Evolutionary conservation across 2,797 vertebrate genomes (phyloP), one percentile per base, ranked within the genome.

Genomic region (Dromococcyx pavoninus): DNA sequence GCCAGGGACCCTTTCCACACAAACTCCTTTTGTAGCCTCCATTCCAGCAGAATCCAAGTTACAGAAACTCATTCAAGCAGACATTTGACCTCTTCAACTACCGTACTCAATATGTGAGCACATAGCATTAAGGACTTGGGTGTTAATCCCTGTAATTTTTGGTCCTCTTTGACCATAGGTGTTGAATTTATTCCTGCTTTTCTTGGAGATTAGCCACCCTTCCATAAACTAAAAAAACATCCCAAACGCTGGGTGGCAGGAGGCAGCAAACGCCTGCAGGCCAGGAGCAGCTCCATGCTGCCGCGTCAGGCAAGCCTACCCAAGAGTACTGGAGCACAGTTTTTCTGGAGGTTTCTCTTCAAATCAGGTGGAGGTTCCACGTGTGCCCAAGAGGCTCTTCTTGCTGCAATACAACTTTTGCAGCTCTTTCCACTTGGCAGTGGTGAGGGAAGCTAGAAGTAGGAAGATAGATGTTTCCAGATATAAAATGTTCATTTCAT

Each of bases 281-380:
- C 7, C 8, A 2, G 7, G 10, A 39, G 23, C 0, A 0, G 3
- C 9, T 66, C 24, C 4, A 9, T 3, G 2, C 17, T 78, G 39
- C 30, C 3, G 4, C 5, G 1, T 10, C 4, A 1, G 18, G 6
- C 17, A 24, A 71, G 12, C 18, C 16, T 21, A 23, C n/a, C 50
- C 27, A 46, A 12, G 11, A 13, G 7, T 5, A 0, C 13, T 7
- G 11, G 22, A 84, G 60, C 12, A 6, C 6, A 62, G 10, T 10
- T 33, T 75, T 51, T 19, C 21, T 28, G 19, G 16, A 24, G 24
- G 23, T 17, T 3, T 2, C 7, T 78, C 22, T 53, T 32, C 24
- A 73, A n/a, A 51, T 6, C 23, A 18, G 6, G 8, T 0, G 0
- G 10, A 39, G 2, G 16, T 51, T 86, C 61, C 7, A 0, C 3